Evolutionary conservation across 2,888 invertebrate species (phyloP).

Genomic region (Eupithecia inturbata): DNA sequence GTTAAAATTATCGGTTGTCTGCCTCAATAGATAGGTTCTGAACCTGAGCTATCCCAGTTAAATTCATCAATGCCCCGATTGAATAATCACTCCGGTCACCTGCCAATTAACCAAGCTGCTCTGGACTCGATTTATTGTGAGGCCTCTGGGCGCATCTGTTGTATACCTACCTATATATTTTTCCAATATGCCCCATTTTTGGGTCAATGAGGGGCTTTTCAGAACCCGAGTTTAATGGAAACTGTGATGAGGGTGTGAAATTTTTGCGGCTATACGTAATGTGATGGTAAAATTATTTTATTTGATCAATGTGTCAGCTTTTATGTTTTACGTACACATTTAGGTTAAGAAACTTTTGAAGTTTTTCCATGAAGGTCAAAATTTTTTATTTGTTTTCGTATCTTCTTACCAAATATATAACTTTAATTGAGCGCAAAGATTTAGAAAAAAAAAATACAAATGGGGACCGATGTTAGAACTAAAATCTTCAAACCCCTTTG

Average conservation of each 20-base stretch:
- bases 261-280: conserved; percentile 1
- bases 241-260: conserved; percentile 17
- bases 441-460: too few species aligned
- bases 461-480: too few species aligned
- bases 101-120: conserved; percentile 61
- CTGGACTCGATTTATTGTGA: conserved; percentile 60
- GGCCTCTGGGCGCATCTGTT: conserved; percentile 54
- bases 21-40: conserved; percentile 33
- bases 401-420: too few species aligned
- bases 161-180: conserved; percentile 49
- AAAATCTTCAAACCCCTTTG: too few species aligned
- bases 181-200: conserved; percentile 47
- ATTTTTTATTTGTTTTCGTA: too few species aligned
- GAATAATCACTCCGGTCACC: conserved; percentile 65
- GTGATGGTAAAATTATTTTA: conserved; percentile 5
- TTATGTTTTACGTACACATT: not conserved
- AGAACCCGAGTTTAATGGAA: conserved; percentile 22
- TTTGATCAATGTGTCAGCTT: not conserved
- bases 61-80: conserved; percentile 64
- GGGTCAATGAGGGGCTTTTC: conserved; percentile 38
- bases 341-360: not conserved
- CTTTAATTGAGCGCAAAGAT: too few species aligned
- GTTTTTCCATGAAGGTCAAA: not conserved
- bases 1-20: conserved; percentile 32
- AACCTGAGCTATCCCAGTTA: conserved; percentile 48